Base-by-base conservation (phyloP, 2,888 invertebrate genomes). In the Ophonus ardosiacus region DNA sequence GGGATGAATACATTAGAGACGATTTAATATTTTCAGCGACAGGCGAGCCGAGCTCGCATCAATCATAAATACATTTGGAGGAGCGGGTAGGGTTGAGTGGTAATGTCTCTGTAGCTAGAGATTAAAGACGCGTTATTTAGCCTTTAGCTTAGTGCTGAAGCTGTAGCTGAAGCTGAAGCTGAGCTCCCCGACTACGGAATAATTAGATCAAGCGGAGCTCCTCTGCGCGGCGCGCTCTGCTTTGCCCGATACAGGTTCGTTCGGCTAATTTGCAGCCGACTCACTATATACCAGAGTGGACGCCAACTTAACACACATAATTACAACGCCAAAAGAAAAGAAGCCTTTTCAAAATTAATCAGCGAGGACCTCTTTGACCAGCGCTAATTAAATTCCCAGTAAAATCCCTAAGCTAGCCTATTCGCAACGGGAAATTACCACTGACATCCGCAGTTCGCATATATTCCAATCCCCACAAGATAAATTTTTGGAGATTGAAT, bases 61-160 rank as follows among this genome's bases (percentile, higher is more conserved):
- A 83, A 83, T 83, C 83, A 83, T 83, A 83, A 83, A 83, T 76
- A 83, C 83, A 83, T 83, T 83, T 83, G 74, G 76, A 18, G 57
- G 65, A 18, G 40, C n/a, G 15, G 10, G 74, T 71, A 51, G 79
- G 24, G 51, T 43, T 57, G 83, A 59, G 24, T n/a, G 21, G 59
- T 82, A 82, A 82, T 82, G 82, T 82, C 82, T 76, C 83, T 61
- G 43, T 56, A 40, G 57, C 84, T 76, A 83, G 87, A 89, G 90
- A 90, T 90, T 90, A 90, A 90, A 90, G 90, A 90, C 90, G 90
- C 90, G 90, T 90, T 90, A 90, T 90, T 90, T 90, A 90, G 90
- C 89, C 89, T 90, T 89, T 90, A 89, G 90, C 90, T 90, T 89
- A 90, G 89, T 88, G 89, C 89, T 88, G 88, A 51, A 61, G 88